Evolutionary conservation across 92 coral and sea anemone species (phyloP).

Genomic region (Pocillopora grandis): DNA sequence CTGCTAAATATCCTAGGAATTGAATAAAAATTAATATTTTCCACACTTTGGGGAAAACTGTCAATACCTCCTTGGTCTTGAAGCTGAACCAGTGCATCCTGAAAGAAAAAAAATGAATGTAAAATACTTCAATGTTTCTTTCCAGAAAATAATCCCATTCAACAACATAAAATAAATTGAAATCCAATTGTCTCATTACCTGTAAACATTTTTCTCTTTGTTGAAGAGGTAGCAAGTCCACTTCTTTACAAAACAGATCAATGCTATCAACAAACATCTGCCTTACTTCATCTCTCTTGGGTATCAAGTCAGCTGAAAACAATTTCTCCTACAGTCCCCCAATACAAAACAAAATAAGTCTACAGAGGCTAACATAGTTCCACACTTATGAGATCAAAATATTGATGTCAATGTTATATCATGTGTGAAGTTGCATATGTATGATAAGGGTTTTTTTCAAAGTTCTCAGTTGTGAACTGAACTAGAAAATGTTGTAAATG

Average conservation of each 20-base stretch:
- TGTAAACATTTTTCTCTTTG: conserved; percentile 38
- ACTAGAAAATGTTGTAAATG: too few relatives aligned
- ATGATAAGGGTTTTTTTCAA: too few relatives aligned
- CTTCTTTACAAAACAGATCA: conserved; percentile 28
- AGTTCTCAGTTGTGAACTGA: too few relatives aligned
- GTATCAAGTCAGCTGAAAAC: conserved; percentile 38
- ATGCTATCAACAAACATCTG: conserved; percentile 52
- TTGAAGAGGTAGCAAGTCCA: conserved; percentile 19
- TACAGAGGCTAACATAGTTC: too few relatives aligned
- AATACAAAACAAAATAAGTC: background rate
- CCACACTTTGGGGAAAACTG: background rate
- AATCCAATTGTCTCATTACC: conserved; percentile 6
- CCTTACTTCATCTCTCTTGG: conserved; percentile 49
- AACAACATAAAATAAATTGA: background rate
- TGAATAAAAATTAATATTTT: background rate
- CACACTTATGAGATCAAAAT: too few relatives aligned
- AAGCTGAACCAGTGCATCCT: conserved; percentile 26
- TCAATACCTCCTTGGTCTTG: conserved; percentile 19
- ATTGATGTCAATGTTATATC: background rate
- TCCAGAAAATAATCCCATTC: background rate
- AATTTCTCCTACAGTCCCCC: conserved; percentile 12
- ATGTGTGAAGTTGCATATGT: too few relatives aligned
- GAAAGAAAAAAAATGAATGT: background rate
- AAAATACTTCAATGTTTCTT: background rate
- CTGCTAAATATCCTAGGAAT: background rate